These are phyloP conservation scores for Sicus ferrugineus DNA, from an alignment of 2,888 invertebrate species.

Conservation along the genomic window DNA sequence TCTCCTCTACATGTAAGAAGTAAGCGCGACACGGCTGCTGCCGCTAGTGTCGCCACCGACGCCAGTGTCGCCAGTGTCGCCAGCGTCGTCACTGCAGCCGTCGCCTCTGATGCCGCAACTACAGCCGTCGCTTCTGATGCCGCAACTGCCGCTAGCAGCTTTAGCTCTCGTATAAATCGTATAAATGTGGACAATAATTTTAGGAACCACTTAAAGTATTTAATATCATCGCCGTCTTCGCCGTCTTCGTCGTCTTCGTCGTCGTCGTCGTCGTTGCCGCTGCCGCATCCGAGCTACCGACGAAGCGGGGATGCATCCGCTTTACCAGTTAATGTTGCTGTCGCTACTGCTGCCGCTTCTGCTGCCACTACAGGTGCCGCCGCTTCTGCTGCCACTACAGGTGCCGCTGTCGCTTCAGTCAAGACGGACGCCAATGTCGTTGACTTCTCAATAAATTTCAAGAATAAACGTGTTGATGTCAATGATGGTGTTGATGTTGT, in stretches of 20 bases:
- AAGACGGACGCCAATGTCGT: constrained; percentile 3
- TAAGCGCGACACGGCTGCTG: constrained; percentile 10
- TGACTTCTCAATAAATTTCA: neutral
- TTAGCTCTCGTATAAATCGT: constrained; percentile 40
- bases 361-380: neutral
- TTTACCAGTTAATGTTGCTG: constrained; percentile 30
- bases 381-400: constrained; percentile 21
- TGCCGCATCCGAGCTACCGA: constrained; percentile 46
- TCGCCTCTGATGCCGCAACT: constrained; percentile 27
- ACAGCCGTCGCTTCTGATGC: constrained; percentile 32
- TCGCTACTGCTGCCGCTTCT: constrained; percentile 33
- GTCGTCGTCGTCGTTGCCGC: neutral
- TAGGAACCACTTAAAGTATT: constrained; percentile 49
- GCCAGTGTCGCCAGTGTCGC: constrained; percentile 3
- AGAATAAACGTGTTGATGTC: constrained; percentile 23
- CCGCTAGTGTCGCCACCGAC: neutral
- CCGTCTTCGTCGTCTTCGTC: neutral
- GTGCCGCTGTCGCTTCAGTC: neutral
- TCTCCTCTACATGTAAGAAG: constrained; percentile 10
- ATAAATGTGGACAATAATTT: constrained; percentile 55
- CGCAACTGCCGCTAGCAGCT: constrained; percentile 37
- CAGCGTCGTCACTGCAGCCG: neutral
- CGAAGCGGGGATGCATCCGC: constrained; percentile 41
- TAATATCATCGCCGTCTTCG: neutral
- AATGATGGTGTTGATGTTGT: constrained; percentile 44